Evolutionary conservation across 2,113 vertebrate genomes (phyloP).

Genomic region (Larimichthys crocea): DNA sequence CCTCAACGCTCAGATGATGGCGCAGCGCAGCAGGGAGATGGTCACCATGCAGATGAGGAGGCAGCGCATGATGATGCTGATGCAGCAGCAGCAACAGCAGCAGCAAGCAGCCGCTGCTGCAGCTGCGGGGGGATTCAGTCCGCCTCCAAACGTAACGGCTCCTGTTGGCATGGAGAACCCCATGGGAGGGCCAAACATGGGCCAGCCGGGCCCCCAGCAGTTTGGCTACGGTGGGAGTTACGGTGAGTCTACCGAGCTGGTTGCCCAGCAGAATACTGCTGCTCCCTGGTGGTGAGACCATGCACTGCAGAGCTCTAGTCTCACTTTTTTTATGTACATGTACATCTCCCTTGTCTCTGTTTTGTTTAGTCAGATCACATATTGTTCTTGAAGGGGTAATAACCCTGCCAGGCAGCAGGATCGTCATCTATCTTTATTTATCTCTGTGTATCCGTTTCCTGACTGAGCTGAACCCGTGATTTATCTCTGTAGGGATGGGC

Average conservation of each 20-base stretch:
- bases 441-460: neutral
- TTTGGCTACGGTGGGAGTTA: conserved; percentile 94
- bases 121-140: conserved; percentile 90
- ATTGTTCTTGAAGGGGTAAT: neutral
- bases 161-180: conserved; percentile 92
- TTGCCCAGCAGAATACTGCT: conserved; percentile 38
- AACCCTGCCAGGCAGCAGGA: neutral
- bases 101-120: conserved; percentile 81
- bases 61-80: conserved; percentile 94
- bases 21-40: conserved; percentile 95
- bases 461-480: conserved; percentile 13
- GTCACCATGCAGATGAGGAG: conserved; percentile 93
- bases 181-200: conserved; percentile 89
- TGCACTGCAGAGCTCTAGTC: conserved; percentile 13
- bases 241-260: conserved; percentile 80
- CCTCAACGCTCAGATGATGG: conserved; percentile 97
- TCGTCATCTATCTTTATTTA: neutral
- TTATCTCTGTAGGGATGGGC: conserved; percentile 86
- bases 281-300: conserved; percentile 61
- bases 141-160: conserved; percentile 95
- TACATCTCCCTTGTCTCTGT: neutral
- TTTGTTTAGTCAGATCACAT: conserved; percentile 1
- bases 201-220: conserved; percentile 91
- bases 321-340: neutral
- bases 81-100: conserved; percentile 92